Evolutionary conservation across 2,888 invertebrate species (phyloP).

Genomic region (Eudasyphora cyanicolor): DNA sequence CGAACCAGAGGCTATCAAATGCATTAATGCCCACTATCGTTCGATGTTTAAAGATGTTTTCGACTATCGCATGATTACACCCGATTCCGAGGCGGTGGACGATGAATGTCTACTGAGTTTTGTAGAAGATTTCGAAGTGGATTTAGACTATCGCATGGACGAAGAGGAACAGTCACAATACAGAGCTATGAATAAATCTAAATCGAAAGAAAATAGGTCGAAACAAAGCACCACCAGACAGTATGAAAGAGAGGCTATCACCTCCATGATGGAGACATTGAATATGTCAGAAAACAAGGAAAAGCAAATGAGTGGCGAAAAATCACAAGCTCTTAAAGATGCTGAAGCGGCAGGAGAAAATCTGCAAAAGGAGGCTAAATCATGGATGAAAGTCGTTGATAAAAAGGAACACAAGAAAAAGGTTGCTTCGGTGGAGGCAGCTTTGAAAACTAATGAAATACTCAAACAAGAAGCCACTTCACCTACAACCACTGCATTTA

Average conservation of each 20-base stretch:
- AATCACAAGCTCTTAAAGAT: conserved; percentile 41
- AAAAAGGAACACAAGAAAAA: conserved; percentile 80
- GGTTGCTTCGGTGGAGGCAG: conserved; percentile 50
- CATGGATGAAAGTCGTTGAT: conserved; percentile 79
- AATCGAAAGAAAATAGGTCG: conserved; percentile 69
- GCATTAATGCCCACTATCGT: conserved; percentile 86
- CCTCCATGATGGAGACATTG: conserved; percentile 76
- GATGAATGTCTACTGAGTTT: conserved; percentile 82
- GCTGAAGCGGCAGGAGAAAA: conserved; percentile 58
- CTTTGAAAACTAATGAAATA: conserved; percentile 77
- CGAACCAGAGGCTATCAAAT: conserved; percentile 83
- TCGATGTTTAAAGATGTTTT: conserved; percentile 82
- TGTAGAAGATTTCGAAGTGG: conserved; percentile 80
- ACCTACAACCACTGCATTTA: conserved; percentile 80
- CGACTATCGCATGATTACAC: conserved; percentile 85
- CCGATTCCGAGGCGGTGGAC: conserved; percentile 83
- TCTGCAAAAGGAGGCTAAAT: conserved; percentile 71
- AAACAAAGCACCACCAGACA: conserved; percentile 73
- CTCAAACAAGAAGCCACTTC: conserved; percentile 80
- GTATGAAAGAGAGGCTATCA: conserved; percentile 78
- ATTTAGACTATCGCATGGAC: conserved; percentile 81
- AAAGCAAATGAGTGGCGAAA: conserved; percentile 33
- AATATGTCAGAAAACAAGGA: conserved; percentile 68
- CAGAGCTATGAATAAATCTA: conserved; percentile 65
- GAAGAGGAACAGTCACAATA: conserved; percentile 71